Evolutionary conservation across 2,113 vertebrate genomes (phyloP), one percentile per base, ranked within the genome.

Genomic region (Andinoacara biseriatus): DNA sequence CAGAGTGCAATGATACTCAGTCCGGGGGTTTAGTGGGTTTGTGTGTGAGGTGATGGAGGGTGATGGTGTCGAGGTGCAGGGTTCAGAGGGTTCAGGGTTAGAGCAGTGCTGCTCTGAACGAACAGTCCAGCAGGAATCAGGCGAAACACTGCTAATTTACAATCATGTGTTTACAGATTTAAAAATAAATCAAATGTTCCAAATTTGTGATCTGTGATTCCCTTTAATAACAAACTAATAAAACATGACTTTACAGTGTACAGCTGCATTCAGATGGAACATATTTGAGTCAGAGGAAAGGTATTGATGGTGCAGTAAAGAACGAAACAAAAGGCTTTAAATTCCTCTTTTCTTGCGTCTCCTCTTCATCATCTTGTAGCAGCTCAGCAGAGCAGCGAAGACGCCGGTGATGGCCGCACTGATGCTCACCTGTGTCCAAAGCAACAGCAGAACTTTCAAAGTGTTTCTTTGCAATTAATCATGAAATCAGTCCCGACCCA

Each of bases 371-470:
- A 0, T 15, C 17, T 52, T 10, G 17, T 20, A 69, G 43, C 65
- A 15, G 20, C 24, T 69, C 9, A 69, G 65, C 43, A 69, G 65
- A 49, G 43, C 65, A 69, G 17, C 10, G 10, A 69, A 20, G 65
- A 52, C 0, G 3, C 65, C 17, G 2, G 24, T 3, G 17, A 7
- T 3, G 3, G 5, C 65, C 0, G 18, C 65, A 2, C 43, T 52
- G 65, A 69, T 10, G 5, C 43, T 2, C 3, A 52, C 29, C 65
- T 69, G 65, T 31, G 65, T 20, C 17, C 40, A 31, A 69, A 52
- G 24, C 63, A 67, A 14, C 62, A 67, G 24, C 24, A 17, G 49
- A 49, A 69, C 43, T 31, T 52, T 49, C 5, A 49, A 8, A 17
- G 4, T 15, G 14, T 17, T 49, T 17, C 15, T 49, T 5, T 29